Evolutionary conservation across 2,113 vertebrate genomes (phyloP).

Genomic region (Gallinago jamesoni): DNA sequence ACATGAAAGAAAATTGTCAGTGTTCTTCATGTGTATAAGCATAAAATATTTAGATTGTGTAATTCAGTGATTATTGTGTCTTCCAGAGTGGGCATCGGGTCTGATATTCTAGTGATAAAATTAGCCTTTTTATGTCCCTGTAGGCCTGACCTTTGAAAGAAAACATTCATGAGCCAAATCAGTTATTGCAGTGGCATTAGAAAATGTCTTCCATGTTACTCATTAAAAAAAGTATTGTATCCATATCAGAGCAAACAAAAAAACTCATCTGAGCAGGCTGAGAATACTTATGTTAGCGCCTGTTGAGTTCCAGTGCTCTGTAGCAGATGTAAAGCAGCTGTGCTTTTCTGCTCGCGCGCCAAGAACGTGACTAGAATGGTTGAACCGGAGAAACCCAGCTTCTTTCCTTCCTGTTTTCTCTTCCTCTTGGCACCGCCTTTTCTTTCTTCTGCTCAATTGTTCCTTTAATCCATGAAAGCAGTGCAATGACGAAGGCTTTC

Average conservation of each 20-base stretch:
- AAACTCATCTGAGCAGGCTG: constrained; percentile 21
- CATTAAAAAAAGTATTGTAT: constrained; percentile 41
- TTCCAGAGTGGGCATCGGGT: neutral
- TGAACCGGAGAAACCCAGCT: constrained; percentile 16
- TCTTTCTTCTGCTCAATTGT: constrained; percentile 56
- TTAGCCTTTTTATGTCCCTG: neutral
- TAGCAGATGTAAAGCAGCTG: constrained; percentile 65
- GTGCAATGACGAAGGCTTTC: neutral
- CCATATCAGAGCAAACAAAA: constrained; percentile 53
- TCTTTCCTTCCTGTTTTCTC: constrained; percentile 35
- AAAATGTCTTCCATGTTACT: constrained; percentile 44
- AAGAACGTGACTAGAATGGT: constrained; percentile 62
- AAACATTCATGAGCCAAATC: constrained; percentile 46
- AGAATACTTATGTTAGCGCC: neutral
- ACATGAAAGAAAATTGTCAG: neutral
- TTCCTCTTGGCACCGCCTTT: constrained; percentile 53
- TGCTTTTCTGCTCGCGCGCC: constrained; percentile 15
- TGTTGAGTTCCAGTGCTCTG: constrained; percentile 27
- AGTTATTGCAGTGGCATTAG: constrained; percentile 10
- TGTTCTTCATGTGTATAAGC: neutral
- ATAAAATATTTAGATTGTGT: neutral
- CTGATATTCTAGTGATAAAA: constrained; percentile 41
- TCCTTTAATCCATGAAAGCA: constrained; percentile 45
- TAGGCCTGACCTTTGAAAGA: constrained; percentile 13
- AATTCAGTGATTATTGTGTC: neutral